Conservation (phyloP, 2,113 vertebrate genomes). For the Pomatostomus ruficeps region DNA sequence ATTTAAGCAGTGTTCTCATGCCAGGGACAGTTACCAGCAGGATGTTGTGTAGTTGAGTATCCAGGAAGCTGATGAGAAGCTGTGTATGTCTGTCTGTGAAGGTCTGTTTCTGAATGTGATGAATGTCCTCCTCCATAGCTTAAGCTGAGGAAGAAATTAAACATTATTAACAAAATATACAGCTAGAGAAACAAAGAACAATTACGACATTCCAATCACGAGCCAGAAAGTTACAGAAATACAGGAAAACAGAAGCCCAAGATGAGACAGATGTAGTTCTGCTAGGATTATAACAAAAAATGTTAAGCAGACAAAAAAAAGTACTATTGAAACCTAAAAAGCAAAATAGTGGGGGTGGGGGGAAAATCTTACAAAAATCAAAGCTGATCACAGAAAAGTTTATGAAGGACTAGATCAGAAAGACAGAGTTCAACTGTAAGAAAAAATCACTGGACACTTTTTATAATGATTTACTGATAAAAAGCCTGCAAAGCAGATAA, state of each 20-base stretch:
- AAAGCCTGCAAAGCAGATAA: background rate
- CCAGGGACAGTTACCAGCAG: constrained; percentile 77
- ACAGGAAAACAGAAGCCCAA: background rate
- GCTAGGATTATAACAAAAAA: background rate
- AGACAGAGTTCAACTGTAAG: background rate
- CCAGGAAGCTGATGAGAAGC: constrained; percentile 87
- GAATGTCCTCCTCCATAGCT: constrained; percentile 89
- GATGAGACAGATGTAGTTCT: background rate
- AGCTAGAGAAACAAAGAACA: background rate
- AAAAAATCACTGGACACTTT: background rate
- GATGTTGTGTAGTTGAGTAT: constrained; percentile 85
- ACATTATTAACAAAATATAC: constrained; percentile 27
- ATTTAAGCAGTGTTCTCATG: background rate
- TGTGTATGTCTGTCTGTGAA: constrained; percentile 88
- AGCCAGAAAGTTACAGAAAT: background rate
- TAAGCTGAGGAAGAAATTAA: constrained; percentile 74
- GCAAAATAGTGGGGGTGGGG: background rate
- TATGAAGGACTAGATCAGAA: background rate
- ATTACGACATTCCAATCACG: background rate
- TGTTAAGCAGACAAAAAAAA: background rate
- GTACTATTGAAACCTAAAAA: background rate
- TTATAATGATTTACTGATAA: background rate
- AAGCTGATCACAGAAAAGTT: background rate
- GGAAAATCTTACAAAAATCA: background rate
- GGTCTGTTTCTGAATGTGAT: constrained; percentile 87